Evolutionary conservation across 2,113 vertebrate species (phyloP), one percentile per base, ranked within the genome.

Genomic region (Synodontis membranacea): DNA sequence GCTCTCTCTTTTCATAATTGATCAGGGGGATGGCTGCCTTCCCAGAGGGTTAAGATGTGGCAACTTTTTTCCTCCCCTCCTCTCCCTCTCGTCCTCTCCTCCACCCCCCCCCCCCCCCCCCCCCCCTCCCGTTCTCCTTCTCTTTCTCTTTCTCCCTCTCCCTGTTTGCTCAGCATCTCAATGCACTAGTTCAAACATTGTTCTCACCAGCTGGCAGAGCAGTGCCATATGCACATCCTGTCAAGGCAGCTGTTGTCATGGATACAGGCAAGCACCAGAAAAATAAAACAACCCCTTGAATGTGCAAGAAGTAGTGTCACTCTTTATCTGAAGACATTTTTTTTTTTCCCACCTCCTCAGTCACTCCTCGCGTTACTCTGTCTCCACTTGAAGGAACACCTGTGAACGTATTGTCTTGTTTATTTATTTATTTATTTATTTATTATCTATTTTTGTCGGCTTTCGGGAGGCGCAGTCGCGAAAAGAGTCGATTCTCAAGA

Each of bases 121-220:
- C 70, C 37, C 82, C 5, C 23, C 56, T 31, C 50, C 34, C 19
- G 21, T 23, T 76, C 37, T 42, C 42, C 37, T 44, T 64, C 46
- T 50, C 31, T 80, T 31, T 74, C 52, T 52, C 80, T 42, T 54
- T 72, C 72, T 76, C 85, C 42, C 83, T 88, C 89, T 88, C 85
- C 90, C 95, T 98, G 97, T 99, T 99, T 99, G 97, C 97, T 97
- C 97, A 96, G 97, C 97, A 97, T 99, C 97, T 98, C 97, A 98
- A 97, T 99, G 97, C 97, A 97, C 96, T 97, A 98, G 98, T 98
- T 99, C 98, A 99, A 99, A 99, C 98, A 99, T 97, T 97, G 97
- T 98, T 98, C 97, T 97, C 97, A 98, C 96, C 97, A 98, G 97
- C 97, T 98, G 97, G 96, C 96, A 97, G 96, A 98, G 97, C 96